These are phyloP conservation scores for Cyanoderma ruficeps DNA, from an alignment of 2,113 vertebrate species.

Conservation along the genomic window DNA sequence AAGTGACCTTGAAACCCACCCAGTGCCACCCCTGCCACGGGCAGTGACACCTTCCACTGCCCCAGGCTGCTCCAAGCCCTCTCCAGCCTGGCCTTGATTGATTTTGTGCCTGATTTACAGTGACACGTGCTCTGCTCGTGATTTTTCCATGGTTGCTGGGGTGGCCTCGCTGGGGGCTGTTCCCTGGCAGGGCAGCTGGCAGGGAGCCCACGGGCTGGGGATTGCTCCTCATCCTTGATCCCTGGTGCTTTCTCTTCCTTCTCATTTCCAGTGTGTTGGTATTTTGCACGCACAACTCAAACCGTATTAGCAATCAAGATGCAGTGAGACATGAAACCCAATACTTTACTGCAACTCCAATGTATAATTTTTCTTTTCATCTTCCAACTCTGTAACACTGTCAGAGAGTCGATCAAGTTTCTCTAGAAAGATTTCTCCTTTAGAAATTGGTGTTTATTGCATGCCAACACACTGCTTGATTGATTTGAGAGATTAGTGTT, in stretches of 20 bases:
- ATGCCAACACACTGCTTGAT: background rate
- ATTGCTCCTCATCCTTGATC: background rate
- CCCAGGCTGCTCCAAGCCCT: background rate
- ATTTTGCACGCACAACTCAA: background rate
- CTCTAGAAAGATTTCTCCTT: background rate
- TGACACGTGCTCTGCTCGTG: accelerated
- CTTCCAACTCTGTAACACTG: background rate
- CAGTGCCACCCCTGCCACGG: background rate
- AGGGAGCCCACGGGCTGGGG: accelerated
- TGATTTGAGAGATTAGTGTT: background rate
- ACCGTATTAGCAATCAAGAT: background rate
- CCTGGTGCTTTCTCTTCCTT: background rate
- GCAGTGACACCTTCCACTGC: background rate
- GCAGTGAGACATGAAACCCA: background rate
- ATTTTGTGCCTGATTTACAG: background rate
- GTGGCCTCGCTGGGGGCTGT: background rate
- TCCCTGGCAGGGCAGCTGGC: background rate
- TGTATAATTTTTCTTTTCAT: background rate
- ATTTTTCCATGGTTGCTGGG: accelerated
- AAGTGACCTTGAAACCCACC: too few species aligned
- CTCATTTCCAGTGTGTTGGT: background rate
- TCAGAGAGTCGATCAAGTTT: background rate
- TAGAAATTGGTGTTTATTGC: background rate
- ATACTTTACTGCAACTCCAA: background rate
- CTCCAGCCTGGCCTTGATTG: background rate